phyloP scores from a whole-genome alignment of 2,888 invertebrate species.

The Willowsia nigromaculata region DNA sequence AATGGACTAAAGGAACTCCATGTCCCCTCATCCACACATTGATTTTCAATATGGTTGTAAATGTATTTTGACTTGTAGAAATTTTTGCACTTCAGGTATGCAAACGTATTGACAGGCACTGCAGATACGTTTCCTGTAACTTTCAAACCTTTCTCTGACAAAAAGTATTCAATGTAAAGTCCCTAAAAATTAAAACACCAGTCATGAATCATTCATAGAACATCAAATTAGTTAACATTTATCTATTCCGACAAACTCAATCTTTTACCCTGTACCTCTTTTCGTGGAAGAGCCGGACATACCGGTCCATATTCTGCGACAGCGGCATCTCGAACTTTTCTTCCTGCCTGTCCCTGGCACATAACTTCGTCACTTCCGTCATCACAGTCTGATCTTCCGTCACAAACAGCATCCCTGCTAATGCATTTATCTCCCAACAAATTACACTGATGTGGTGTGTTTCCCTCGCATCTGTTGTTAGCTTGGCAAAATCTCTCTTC shows the following conservation, averaged over 20 bases:
- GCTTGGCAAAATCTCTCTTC: constrained; percentile 58
- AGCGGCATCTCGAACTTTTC: constrained; percentile 47
- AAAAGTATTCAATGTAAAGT: constrained; percentile 67
- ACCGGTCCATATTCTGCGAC: neutral
- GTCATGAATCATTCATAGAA: neutral
- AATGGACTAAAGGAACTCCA: constrained; percentile 72
- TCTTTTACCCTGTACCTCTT: too few relatives aligned
- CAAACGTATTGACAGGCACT: constrained; percentile 72
- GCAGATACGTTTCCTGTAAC: constrained; percentile 55
- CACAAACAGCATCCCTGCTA: constrained; percentile 66
- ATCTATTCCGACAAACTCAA: too few relatives aligned
- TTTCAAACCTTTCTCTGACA: constrained; percentile 51
- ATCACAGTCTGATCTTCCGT: constrained; percentile 68
- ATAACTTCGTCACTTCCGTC: constrained; percentile 70
- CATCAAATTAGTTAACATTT: too few relatives aligned
- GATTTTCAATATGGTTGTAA: constrained; percentile 69
- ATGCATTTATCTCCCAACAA: constrained; percentile 71
- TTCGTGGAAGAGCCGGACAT: constrained; percentile 34
- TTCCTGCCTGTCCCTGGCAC: constrained; percentile 48
- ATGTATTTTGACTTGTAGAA: constrained; percentile 73
- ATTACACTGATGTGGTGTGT: constrained; percentile 69
- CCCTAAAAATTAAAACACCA: constrained; percentile 47
- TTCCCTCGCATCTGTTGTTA: constrained; percentile 55
- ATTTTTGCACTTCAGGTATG: constrained; percentile 67
- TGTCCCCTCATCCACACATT: constrained; percentile 71